These are phyloP conservation scores for Rhinolophus sinicus DNA, from an alignment of 2,113 vertebrate genomes.

Conservation along the genomic window DNA sequence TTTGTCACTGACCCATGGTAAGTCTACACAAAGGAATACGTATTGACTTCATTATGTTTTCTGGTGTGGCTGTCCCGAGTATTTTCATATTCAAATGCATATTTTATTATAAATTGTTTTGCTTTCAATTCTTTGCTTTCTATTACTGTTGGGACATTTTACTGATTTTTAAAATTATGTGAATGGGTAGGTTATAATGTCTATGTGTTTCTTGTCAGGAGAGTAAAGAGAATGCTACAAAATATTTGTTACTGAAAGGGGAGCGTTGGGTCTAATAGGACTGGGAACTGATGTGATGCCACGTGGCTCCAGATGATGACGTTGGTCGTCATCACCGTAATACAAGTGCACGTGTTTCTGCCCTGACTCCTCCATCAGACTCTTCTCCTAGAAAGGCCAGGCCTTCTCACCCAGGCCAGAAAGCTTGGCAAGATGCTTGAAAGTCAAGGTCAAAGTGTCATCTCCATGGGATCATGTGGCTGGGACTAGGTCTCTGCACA, in stretches of 20 bases:
- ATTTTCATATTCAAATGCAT: conserved; percentile 14
- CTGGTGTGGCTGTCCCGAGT: not conserved
- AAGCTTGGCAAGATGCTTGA: not conserved
- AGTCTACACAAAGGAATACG: not conserved
- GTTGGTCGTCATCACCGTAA: not conserved
- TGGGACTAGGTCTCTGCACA: not conserved
- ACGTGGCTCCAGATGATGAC: not conserved
- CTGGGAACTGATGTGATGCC: not conserved
- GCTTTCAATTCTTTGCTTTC: not conserved
- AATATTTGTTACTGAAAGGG: not conserved
- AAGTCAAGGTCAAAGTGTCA: not conserved
- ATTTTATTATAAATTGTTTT: not conserved
- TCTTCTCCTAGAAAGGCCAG: not conserved
- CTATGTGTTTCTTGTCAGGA: not conserved
- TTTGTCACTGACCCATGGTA: not conserved
- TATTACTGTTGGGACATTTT: not conserved
- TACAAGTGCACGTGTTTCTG: not conserved
- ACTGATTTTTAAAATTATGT: not conserved
- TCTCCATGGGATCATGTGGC: too few relatives aligned
- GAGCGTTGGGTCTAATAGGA: not conserved
- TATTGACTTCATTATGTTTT: not conserved
- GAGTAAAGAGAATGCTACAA: not conserved
- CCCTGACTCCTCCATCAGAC: not conserved
- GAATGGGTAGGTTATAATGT: not conserved
- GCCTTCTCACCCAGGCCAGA: not conserved